Evolutionary conservation across 2,113 vertebrate genomes (phyloP).

Genomic region (Cynopterus brachyotis): DNA sequence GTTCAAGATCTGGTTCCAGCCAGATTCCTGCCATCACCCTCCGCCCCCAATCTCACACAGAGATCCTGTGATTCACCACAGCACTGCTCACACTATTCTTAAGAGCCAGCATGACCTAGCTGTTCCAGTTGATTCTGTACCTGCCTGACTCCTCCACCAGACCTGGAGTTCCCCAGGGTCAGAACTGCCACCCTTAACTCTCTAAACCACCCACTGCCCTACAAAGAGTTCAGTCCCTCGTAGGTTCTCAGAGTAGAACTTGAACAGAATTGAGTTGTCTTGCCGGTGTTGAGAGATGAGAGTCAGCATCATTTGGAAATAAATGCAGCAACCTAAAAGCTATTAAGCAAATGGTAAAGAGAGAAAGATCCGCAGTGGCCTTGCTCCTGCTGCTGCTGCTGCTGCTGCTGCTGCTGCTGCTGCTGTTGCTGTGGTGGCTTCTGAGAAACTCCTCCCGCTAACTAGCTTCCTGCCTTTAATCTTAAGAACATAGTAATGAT

Average conservation of each 20-base stretch:
- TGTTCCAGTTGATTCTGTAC: neutral
- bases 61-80: neutral
- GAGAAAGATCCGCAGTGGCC: neutral
- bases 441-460: neutral
- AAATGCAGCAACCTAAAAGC: neutral
- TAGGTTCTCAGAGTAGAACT: neutral
- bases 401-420: neutral
- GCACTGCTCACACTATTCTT: neutral
- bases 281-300: neutral
- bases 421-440: neutral
- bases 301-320: neutral
- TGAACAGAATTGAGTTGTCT: neutral
- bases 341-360: neutral
- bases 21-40: neutral
- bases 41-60: neutral
- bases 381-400: neutral
- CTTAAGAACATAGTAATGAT: neutral
- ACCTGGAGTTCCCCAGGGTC: neutral
- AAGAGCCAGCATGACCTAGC: neutral
- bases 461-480: conserved; percentile 45
- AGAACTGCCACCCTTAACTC: neutral
- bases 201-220: neutral
- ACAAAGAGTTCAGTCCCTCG: neutral
- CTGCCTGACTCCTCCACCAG: neutral
- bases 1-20: neutral